phyloP scores from a whole-genome alignment of 2,888 invertebrate species.

The Epinotia nisella region DNA sequence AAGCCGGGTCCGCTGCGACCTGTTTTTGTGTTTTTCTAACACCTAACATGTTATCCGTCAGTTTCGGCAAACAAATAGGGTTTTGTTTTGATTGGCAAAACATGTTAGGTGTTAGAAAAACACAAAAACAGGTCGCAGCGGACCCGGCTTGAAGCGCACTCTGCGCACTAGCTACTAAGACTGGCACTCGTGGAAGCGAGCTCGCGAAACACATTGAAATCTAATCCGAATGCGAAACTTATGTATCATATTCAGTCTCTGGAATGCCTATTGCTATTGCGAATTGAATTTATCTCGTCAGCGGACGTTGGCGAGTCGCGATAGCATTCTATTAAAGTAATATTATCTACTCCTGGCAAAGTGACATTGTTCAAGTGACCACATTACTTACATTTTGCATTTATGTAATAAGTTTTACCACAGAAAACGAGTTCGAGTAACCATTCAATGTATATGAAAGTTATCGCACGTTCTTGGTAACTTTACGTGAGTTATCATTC shows the following conservation, averaged over 20 bases:
- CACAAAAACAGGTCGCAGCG: too few relatives aligned
- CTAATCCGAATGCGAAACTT: too few relatives aligned
- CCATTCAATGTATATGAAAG: neutral
- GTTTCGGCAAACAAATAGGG: too few relatives aligned
- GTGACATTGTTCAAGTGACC: conserved; percentile 50
- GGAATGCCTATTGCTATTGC: conserved; percentile 23
- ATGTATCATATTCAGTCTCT: neutral
- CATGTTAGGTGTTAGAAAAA: too few relatives aligned
- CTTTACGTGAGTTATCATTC: conserved; percentile 36
- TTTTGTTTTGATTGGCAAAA: too few relatives aligned
- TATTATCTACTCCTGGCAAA: conserved; percentile 34
- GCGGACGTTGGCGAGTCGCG: conserved; percentile 66
- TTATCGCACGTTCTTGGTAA: conserved; percentile 34
- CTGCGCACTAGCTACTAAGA: too few relatives aligned
- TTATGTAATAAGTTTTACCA: conserved; percentile 8
- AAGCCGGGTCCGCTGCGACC: too few relatives aligned
- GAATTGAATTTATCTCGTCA: conserved; percentile 58
- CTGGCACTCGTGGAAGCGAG: neutral
- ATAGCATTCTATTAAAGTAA: conserved; percentile 54
- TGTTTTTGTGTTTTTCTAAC: too few relatives aligned
- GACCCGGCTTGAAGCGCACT: too few relatives aligned
- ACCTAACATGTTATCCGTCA: too few relatives aligned
- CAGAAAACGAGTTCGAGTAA: neutral
- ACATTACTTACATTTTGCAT: conserved; percentile 39
- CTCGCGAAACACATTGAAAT: neutral